Percentiles rank a stretch among this genome's conserved stretches.
Evolutionary conservation across 2,113 vertebrate species (phyloP).

Genomic region (Procavia capensis): DNA sequence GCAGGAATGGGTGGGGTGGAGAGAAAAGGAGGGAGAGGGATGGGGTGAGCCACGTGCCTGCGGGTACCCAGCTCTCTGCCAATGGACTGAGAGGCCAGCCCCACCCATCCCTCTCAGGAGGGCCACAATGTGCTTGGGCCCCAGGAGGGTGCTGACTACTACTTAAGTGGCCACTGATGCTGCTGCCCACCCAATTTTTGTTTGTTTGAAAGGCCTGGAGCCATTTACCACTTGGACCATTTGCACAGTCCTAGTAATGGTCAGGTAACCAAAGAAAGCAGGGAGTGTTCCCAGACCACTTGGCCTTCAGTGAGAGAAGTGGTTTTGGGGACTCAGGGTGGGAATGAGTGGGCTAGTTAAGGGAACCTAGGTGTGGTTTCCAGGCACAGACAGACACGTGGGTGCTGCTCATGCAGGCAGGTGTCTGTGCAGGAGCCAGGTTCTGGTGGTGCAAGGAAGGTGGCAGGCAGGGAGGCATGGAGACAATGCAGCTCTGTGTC

Average conservation of each 20-base stretch:
- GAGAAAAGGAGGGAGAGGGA: conserved; percentile 56
- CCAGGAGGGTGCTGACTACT: conserved; percentile 55
- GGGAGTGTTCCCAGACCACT: not conserved
- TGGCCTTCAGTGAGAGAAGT: not conserved
- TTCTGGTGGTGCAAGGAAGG: not conserved
- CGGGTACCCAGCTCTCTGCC: conserved; percentile 66
- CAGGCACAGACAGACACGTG: not conserved
- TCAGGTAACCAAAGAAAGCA: not conserved
- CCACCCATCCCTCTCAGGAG: conserved; percentile 60
- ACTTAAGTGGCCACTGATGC: not conserved
- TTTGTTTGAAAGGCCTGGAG: conserved; percentile 33
- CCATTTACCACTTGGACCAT: not conserved
- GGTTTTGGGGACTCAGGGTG: not conserved
- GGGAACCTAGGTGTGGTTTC: not conserved
- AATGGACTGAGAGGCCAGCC: conserved; percentile 26
- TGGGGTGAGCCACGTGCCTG: conserved; percentile 61
- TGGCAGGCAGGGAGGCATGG: not conserved
- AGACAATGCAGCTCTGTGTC: conserved; percentile 51
- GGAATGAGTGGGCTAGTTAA: not conserved
- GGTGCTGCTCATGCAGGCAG: not conserved
- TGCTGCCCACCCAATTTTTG: conserved; percentile 17
- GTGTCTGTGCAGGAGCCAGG: not conserved
- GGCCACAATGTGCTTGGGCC: conserved; percentile 38
- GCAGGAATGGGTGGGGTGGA: conserved; percentile 68
- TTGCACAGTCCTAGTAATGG: not conserved